Evolutionary conservation across 2,888 invertebrate genomes (phyloP).

Genomic region (Thereva nobilitata): DNA sequence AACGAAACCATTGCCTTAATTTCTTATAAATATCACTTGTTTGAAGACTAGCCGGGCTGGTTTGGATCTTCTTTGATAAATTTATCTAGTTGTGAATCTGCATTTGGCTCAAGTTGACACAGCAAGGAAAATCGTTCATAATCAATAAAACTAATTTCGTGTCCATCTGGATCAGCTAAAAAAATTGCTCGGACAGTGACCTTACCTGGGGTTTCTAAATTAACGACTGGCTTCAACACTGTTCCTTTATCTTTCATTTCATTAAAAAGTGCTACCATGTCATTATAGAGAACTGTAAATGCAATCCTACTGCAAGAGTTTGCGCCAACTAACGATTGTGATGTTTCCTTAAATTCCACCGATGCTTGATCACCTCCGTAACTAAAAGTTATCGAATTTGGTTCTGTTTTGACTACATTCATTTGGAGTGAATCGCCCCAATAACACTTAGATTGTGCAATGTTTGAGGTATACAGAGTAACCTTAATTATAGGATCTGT

Average conservation of each 20-base stretch:
- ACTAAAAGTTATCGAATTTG: conserved; percentile 68
- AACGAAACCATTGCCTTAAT: too few species aligned
- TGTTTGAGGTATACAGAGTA: conserved; percentile 74
- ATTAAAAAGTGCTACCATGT: conserved; percentile 77
- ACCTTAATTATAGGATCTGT: conserved; percentile 83
- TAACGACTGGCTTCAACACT: conserved; percentile 86
- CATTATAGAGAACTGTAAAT: conserved; percentile 80
- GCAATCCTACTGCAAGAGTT: conserved; percentile 95
- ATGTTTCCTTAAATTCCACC: conserved; percentile 66
- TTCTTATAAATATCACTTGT: too few species aligned
- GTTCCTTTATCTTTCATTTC: conserved; percentile 71
- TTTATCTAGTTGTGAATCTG: conserved; percentile 76
- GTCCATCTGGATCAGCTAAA: conserved; percentile 93
- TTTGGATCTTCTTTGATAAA: conserved; percentile 64
- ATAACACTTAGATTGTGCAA: conserved; percentile 77
- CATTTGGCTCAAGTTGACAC: conserved; percentile 82
- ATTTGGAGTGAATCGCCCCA: conserved; percentile 82
- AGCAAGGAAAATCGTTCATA: conserved; percentile 90
- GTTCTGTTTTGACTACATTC: conserved; percentile 67
- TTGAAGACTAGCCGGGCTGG: conserved; percentile 43
- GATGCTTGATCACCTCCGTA: conserved; percentile 75
- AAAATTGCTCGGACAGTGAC: conserved; percentile 96
- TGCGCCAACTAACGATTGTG: conserved; percentile 72
- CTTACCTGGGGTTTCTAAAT: conserved; percentile 94
- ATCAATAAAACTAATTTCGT: conserved; percentile 98